These are phyloP conservation scores for Ctenoplectra terminalis DNA, from an alignment of 1,140 invertebrate genomes.

Conservation along the genomic window DNA sequence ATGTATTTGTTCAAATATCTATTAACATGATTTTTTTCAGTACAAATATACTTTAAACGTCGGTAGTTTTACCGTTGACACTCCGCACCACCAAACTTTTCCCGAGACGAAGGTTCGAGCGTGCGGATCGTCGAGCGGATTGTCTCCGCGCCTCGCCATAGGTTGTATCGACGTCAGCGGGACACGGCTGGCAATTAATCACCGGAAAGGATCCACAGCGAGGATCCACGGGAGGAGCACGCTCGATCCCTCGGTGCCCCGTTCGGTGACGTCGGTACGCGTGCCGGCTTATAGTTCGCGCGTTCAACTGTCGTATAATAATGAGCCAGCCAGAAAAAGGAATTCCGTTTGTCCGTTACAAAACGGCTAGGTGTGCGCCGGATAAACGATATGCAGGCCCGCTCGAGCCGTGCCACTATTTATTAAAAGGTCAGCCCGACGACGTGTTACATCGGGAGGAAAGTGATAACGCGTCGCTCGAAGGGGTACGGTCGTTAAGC, in stretches of 20 bases:
- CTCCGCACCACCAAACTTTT: background rate
- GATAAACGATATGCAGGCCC: slow-evolving; percentile 66
- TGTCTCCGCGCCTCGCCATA: slow-evolving; percentile 25
- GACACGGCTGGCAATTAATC: slow-evolving; percentile 67
- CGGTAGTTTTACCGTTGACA: too few species aligned
- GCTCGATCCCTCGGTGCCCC: background rate
- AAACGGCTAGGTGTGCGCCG: slow-evolving; percentile 59
- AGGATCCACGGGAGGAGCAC: background rate
- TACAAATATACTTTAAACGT: too few species aligned
- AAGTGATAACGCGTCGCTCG: slow-evolving; percentile 80
- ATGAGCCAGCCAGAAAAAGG: slow-evolving; percentile 46
- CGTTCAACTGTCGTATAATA: slow-evolving; percentile 53
- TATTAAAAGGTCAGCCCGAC: slow-evolving; percentile 76
- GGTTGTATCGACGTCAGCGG: slow-evolving; percentile 57
- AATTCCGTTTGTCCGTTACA: slow-evolving; percentile 62
- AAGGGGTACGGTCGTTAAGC: slow-evolving; percentile 78
- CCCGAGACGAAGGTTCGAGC: background rate
- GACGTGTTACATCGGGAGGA: slow-evolving; percentile 82
- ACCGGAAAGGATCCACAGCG: slow-evolving; percentile 49
- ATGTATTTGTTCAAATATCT: too few species aligned
- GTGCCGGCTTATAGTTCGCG: slow-evolving; percentile 47
- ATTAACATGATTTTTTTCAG: too few species aligned
- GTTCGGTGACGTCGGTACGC: slow-evolving; percentile 22
- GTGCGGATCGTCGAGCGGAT: background rate
- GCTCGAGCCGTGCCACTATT: slow-evolving; percentile 70